Evolutionary conservation across 2,113 vertebrate species (phyloP), one percentile per base, ranked within the genome.

Genomic region (Clinocottus analis): DNA sequence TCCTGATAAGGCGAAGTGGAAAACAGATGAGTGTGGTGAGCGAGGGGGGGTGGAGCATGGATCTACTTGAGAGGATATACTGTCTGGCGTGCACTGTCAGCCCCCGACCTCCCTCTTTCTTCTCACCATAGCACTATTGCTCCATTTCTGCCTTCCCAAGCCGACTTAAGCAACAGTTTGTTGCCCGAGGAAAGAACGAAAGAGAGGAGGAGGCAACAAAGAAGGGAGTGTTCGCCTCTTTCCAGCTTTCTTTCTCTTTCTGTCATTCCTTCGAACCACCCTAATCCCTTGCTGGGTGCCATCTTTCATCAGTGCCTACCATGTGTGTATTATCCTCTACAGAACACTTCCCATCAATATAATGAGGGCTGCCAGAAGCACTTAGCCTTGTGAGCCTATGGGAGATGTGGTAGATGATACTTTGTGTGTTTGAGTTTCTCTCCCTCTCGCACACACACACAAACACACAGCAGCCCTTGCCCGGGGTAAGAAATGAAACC

Each of bases 1-100:
- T 95, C 96, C 94, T 90, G 91, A 98, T 97, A 97, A 97, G 92
- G 90, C 91, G 82, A 94, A 93, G 94, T 95, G 94, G 91, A 91
- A 97, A 96, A 95, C 96, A 96, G 89, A 97, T 96, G 95, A 95
- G 93, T 94, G 93, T 87, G 93, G 94, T 95, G 33, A 51, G 93
- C 87, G 3, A 9, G 85, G 92, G 0, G 90, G 85, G 31, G 85
- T 92, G 89, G 91, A 93, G 92, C 91, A 85, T 68, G 68, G 84
- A 91, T 90, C 77, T 84, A 70, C 75, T 83, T 66, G 65, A 85
- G 85, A 90, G 85, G 89, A 91, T 91, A 88, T 90, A 80, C 84
- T 91, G 86, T 92, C 91, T 91, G 85, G 87, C 60, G 4, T 90
- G 66, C 86, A 73, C 85, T 77, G 79, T 85, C 83, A 82, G 59